Conservation (phyloP, 2,797 vertebrate species). For the Phataginus tetradactyla region DNA sequence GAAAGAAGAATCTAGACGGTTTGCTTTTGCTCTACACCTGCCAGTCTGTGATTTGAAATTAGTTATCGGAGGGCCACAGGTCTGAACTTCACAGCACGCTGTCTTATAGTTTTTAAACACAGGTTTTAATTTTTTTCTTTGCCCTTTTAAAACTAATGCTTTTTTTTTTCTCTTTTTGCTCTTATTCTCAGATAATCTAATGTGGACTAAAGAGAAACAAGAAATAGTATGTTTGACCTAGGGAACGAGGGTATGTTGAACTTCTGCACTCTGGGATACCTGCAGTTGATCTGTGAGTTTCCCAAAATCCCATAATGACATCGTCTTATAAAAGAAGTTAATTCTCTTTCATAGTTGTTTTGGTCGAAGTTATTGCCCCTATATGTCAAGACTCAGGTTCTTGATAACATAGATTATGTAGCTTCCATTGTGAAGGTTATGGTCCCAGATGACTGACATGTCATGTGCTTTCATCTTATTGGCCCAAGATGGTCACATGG, state of each 20-base stretch:
- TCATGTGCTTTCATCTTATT: not conserved
- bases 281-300: not conserved
- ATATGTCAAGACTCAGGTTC: not conserved
- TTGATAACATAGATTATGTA: not conserved
- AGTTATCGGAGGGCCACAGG: not conserved
- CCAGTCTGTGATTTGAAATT: rapidly evolving
- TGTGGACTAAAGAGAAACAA: not conserved
- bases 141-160: not conserved
- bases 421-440: not conserved
- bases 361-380: not conserved
- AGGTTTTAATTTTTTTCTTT: not conserved
- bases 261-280: not conserved
- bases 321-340: not conserved
- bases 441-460: not conserved
- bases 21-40: rapidly evolving
- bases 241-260: not conserved
- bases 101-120: not conserved
- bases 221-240: not conserved
- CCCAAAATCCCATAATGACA: not conserved
- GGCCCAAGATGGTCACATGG: not conserved
- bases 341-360: conserved; percentile 26
- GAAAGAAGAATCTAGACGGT: not conserved
- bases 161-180: not conserved
- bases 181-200: not conserved
- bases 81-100: not conserved